Conservation (phyloP, 1,140 invertebrate species). For the Periplaneta americana region DNA sequence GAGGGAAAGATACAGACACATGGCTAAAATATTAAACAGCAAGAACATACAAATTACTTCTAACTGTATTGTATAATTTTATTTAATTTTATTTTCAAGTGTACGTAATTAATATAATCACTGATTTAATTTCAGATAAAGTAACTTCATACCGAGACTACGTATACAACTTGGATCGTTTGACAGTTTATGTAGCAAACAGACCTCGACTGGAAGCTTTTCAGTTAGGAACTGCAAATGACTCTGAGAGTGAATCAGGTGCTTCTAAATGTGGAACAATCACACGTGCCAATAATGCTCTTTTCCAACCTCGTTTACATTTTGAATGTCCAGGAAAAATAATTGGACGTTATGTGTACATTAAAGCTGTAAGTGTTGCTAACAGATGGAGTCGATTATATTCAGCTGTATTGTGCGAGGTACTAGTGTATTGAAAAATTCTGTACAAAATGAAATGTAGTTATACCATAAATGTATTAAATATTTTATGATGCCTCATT, state of each 20-base stretch:
- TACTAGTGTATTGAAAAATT: conserved; percentile 41
- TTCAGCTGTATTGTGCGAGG: conserved; percentile 49
- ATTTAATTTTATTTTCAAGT: too few relatives aligned
- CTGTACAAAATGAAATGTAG: too few relatives aligned
- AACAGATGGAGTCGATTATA: conserved; percentile 46
- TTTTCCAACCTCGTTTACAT: conserved; percentile 42
- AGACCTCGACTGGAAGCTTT: conserved; percentile 33
- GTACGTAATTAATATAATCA: too few relatives aligned
- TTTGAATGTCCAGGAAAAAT: conserved; percentile 42
- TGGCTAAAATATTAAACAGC: too few relatives aligned
- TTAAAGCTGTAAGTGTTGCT: conserved; percentile 46
- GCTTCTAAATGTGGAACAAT: conserved; percentile 45
- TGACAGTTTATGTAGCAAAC: conserved; percentile 47
- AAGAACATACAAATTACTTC: too few relatives aligned
- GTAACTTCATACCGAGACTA: conserved; percentile 41
- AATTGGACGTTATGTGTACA: conserved; percentile 47
- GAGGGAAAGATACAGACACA: too few relatives aligned
- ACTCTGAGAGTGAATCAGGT: conserved; percentile 5
- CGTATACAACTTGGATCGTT: conserved; percentile 45
- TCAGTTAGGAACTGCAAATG: conserved; percentile 14
- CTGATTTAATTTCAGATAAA: conserved; percentile 33
- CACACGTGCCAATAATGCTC: conserved; percentile 44
- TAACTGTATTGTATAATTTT: too few relatives aligned
- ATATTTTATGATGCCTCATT: too few relatives aligned
- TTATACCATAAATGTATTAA: too few relatives aligned